Percentiles rank a stretch among this genome's conserved stretches.
phyloP scores from a whole-genome alignment of 2,113 vertebrate species.

The Seriola aureovittata region DNA sequence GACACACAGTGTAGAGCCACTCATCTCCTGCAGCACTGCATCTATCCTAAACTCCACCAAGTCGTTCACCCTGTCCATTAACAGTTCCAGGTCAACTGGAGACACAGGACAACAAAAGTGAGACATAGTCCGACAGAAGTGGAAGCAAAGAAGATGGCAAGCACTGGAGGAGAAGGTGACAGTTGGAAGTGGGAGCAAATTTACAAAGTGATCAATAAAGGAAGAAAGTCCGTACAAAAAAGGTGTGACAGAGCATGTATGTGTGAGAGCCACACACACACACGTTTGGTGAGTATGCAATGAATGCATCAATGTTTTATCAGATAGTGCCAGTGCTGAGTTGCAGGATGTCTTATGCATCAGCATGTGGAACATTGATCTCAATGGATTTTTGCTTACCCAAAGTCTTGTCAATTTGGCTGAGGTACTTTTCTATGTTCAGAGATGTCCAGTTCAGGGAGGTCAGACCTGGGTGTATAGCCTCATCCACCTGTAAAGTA shows the following conservation, averaged over 20 bases:
- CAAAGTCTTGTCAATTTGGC: conserved; percentile 83
- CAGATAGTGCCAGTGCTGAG: conserved; percentile 28
- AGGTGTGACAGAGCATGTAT: not conserved
- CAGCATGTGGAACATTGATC: conserved; percentile 28
- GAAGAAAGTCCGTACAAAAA: not conserved
- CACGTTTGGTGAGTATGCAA: not conserved
- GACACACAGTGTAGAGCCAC: conserved; percentile 82
- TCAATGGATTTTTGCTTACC: conserved; percentile 79
- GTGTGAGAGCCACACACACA: not conserved
- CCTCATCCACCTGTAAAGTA: conserved; percentile 85
- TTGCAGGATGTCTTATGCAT: conserved; percentile 23
- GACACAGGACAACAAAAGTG: conserved; percentile 15
- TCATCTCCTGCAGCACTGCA: conserved; percentile 91
- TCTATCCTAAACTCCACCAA: conserved; percentile 92
- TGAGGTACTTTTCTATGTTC: conserved; percentile 90
- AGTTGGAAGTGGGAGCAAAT: not conserved
- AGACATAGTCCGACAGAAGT: not conserved
- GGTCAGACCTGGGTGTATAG: conserved; percentile 89
- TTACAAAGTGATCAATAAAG: not conserved
- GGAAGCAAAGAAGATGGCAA: not conserved
- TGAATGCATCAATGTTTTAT: conserved; percentile 28
- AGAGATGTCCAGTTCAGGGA: conserved; percentile 92
- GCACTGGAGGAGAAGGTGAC: not conserved
- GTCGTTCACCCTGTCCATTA: conserved; percentile 90
- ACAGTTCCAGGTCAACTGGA: conserved; percentile 88